Base-by-base conservation (phyloP, 2,113 vertebrate genomes). In the Craseonycteris thonglongyai region DNA sequence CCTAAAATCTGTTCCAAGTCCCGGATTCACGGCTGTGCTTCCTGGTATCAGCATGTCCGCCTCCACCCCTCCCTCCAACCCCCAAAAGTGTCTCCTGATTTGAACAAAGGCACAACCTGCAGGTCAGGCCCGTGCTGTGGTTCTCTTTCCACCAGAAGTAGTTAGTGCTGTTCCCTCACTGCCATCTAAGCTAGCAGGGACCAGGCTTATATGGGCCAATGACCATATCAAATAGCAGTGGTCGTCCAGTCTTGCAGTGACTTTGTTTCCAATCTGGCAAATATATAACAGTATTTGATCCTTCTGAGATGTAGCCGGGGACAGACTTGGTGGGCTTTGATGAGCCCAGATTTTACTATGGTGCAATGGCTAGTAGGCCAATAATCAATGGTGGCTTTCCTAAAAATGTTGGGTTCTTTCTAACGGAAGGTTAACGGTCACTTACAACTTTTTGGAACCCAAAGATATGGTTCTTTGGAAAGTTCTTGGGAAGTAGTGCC, bases 401-500 rank as follows among this genome's bases (percentile, higher is more conserved):
- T 54, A 80, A 84, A 90, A 95, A 47, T n/a, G 54, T 26, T 95
- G 14, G 7, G 4, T 51, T 83, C 65, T 49, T 96, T 92, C 72
- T 84, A 80, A n/a, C 42, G 26, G 63, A 94, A 81, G 42, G 22
- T 74, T 75, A 24, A 24, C 80, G 30, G 22, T 66, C 51, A 56
- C 18, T 78, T 90, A 40, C 42, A 75, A 42, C 18, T 42, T 92
- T 93, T 69, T 72, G 61, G 54, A 75, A 65, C 30, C 51, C 11
- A 33, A 45, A 21, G 24, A 65, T 35, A 26, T 45, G 51, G 28
- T 22, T 65, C 35, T 88, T 83, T 19, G 71, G 69, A 95, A 82
- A 51, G 26, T 88, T 59, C 47, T 69, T 92, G 47, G 93, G 95
- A 95, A 93, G 61, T 51, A 66, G 78, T 63, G 69, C 49, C 9